phyloP scores from a whole-genome alignment of 2,113 vertebrate species.

The Oophaga pumilio region DNA sequence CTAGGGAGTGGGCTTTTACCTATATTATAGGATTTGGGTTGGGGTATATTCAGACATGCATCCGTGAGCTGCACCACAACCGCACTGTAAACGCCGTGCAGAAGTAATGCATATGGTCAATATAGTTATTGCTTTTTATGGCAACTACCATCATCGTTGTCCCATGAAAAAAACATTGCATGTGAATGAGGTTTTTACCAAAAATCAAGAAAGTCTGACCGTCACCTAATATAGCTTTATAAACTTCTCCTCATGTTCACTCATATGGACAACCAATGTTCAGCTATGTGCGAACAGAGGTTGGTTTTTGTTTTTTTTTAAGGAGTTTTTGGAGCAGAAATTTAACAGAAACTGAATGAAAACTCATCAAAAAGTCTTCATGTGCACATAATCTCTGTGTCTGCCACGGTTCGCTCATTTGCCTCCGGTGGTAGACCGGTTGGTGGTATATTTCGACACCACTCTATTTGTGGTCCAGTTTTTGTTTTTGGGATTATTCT shows the following conservation, averaged over 20 bases:
- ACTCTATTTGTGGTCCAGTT: not conserved
- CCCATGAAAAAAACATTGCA: too few species aligned
- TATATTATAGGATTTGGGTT: not conserved
- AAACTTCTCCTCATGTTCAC: not conserved
- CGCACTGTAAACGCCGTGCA: too few species aligned
- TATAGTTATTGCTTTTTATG: not conserved
- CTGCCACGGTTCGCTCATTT: not conserved
- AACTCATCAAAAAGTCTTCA: too few species aligned
- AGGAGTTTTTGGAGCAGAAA: too few species aligned
- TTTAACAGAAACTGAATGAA: too few species aligned
- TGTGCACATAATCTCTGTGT: not conserved
- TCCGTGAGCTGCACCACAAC: not conserved
- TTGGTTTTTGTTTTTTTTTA: too few species aligned
- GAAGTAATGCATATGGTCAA: too few species aligned
- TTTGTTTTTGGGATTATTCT: not conserved
- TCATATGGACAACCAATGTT: not conserved
- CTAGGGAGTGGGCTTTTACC: not conserved
- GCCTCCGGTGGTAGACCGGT: not conserved
- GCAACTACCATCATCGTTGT: too few species aligned
- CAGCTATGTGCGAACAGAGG: too few species aligned
- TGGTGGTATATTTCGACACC: not conserved
- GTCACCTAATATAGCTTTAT: too few species aligned
- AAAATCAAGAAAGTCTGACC: too few species aligned
- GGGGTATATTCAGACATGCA: not conserved
- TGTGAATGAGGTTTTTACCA: too few species aligned